Evolutionary conservation across 2,888 invertebrate species (phyloP), one percentile per base, ranked within the genome.

Genomic region (Labia minor): DNA sequence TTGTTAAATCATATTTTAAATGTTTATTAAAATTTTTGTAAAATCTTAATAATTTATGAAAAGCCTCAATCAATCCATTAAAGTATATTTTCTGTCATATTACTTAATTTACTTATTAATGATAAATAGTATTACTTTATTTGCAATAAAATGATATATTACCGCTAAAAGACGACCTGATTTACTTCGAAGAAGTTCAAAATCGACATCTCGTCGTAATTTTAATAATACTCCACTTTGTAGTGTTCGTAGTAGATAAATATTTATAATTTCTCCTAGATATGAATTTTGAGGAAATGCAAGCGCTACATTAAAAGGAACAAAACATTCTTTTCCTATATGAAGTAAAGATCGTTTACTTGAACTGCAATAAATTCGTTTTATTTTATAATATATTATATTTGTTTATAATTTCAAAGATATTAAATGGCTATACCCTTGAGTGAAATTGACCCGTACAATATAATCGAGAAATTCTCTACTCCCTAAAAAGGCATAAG

Each of bases 401-500:
- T n/a, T n/a, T n/a, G n/a, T n/a, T n/a, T n/a, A n/a, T n/a, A n/a
- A n/a, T n/a, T n/a, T n/a, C n/a, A n/a, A n/a, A n/a, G n/a, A n/a
- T n/a, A n/a, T n/a, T n/a, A 62, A 72, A 76, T 37, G 2, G 19
- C 11, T 18, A 64, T 78, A 86, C 86, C 79, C 81, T 69, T 81
- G 79, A 0, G 87, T 81, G 76, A 83, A 89, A 74, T 90, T 89
- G 0, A 87, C 83, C 74, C 86, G 85, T 0, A 89, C 83, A 65
- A 89, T 81, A 73, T 87, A 89, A 73, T 87, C 85, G 14, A 91
- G 78, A 72, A 87, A 84, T n/a, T 85, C 82, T 71, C 80, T 79
- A 0, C 90, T 90, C 10, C 88, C 89, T 0, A 91, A 77, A 74
- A 89, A 90, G 0, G 90, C 88, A 72, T 90, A 89, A 0, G 87